These are phyloP conservation scores for Catharus ustulatus DNA, from an alignment of 2,797 vertebrate species.

Conservation along the genomic window DNA sequence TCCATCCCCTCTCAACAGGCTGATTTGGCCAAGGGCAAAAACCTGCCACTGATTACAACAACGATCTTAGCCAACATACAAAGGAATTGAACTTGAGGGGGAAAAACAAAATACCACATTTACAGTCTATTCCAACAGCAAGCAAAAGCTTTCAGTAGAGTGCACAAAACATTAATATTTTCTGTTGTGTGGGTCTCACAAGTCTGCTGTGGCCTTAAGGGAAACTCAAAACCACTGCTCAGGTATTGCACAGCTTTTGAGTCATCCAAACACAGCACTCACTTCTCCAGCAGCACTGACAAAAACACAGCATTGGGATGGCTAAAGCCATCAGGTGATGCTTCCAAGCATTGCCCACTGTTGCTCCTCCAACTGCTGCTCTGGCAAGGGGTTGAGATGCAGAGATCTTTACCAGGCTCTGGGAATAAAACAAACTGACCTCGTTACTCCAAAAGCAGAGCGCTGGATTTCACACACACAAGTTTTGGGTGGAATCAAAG, in stretches of 20 bases:
- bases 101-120: background rate
- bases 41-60: background rate
- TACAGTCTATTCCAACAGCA: background rate
- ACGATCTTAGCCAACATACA: background rate
- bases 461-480: fast-evolving
- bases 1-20: background rate
- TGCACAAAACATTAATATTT: background rate
- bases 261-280: background rate
- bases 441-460: background rate
- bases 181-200: background rate
- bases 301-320: background rate
- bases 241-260: background rate
- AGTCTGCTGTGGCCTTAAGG: background rate
- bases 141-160: background rate
- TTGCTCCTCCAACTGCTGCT: constrained; percentile 2
- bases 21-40: background rate
- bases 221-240: background rate
- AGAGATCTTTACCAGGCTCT: background rate
- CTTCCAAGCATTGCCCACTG: background rate
- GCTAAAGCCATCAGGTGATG: background rate
- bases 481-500: background rate
- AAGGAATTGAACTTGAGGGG: background rate
- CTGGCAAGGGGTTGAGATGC: background rate
- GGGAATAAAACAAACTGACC: background rate
- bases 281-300: background rate